These are phyloP conservation scores for Thermophis baileyi DNA, from an alignment of 2,113 vertebrate genomes.

Conservation along the genomic window DNA sequence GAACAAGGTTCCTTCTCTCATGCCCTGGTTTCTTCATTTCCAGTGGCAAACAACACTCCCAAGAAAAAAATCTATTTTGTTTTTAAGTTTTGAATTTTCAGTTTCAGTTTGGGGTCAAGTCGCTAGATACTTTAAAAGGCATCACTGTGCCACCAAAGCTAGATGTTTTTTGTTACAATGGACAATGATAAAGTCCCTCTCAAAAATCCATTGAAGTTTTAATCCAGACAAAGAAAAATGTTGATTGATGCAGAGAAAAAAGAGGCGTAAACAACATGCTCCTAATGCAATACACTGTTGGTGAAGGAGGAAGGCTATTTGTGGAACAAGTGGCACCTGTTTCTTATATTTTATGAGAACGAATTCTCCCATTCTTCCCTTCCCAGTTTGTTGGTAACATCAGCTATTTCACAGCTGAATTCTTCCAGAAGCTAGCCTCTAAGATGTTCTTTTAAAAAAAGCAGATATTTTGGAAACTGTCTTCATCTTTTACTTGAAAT, in stretches of 20 bases:
- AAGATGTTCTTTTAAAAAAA: not conserved
- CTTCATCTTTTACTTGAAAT: conserved; percentile 17
- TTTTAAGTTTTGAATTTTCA: not conserved
- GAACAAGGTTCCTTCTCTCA: not conserved
- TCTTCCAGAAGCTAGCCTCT: conserved; percentile 17
- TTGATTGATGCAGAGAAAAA: not conserved
- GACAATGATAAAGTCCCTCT: not conserved
- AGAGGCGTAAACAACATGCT: not conserved
- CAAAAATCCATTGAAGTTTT: not conserved
- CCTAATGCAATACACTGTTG: not conserved
- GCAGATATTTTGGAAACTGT: not conserved
- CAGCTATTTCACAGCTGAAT: conserved; percentile 19
- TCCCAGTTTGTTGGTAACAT: not conserved
- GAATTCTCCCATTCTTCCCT: not conserved
- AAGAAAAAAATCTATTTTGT: not conserved
- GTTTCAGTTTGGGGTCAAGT: not conserved
- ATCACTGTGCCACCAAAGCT: not conserved
- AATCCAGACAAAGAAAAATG: not conserved
- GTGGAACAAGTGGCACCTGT: not conserved
- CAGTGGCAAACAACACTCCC: not conserved
- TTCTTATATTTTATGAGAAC: not conserved
- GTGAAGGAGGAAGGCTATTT: not conserved
- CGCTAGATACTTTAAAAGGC: not conserved
- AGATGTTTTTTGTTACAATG: not conserved
- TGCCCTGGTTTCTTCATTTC: not conserved